These are phyloP conservation scores for Leptobrachium ailaonicum DNA, from an alignment of 2,113 vertebrate species.

Conservation along the genomic window DNA sequence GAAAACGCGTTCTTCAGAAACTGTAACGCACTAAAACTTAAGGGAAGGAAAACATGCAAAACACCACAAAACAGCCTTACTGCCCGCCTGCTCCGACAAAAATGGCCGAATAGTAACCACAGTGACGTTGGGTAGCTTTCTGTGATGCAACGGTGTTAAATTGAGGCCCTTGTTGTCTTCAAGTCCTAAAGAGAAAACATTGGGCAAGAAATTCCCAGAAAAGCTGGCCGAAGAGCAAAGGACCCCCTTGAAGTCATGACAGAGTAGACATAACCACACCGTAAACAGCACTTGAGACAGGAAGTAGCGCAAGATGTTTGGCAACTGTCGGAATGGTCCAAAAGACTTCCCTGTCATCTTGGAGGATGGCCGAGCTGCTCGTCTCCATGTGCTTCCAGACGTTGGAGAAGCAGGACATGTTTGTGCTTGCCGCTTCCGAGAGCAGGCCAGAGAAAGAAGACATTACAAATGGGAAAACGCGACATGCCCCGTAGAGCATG, in stretches of 20 bases:
- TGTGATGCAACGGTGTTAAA: neutral
- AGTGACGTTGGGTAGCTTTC: neutral
- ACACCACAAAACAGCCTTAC: neutral
- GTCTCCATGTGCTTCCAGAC: neutral
- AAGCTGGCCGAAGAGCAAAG: neutral
- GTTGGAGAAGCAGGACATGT: constrained; percentile 13
- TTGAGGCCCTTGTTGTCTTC: neutral
- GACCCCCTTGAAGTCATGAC: neutral
- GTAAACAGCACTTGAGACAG: constrained; percentile 24
- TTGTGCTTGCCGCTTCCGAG: neutral
- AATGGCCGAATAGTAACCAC: neutral
- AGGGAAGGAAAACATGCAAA: constrained; percentile 31
- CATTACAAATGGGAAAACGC: constrained; percentile 7
- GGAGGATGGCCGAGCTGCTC: neutral
- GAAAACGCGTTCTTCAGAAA: neutral
- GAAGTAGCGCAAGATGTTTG: constrained; percentile 32
- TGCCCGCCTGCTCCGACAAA: neutral
- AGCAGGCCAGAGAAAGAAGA: constrained; percentile 19
- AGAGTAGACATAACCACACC: constrained; percentile 1
- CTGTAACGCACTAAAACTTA: neutral
- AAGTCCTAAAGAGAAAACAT: neutral
- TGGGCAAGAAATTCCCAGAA: neutral
- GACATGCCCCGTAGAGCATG: neutral
- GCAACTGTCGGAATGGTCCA: constrained; percentile 34
- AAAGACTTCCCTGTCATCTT: neutral